These are phyloP conservation scores for Ostrea edulis DNA, from an alignment of 1,140 invertebrate species.

Conservation along the genomic window DNA sequence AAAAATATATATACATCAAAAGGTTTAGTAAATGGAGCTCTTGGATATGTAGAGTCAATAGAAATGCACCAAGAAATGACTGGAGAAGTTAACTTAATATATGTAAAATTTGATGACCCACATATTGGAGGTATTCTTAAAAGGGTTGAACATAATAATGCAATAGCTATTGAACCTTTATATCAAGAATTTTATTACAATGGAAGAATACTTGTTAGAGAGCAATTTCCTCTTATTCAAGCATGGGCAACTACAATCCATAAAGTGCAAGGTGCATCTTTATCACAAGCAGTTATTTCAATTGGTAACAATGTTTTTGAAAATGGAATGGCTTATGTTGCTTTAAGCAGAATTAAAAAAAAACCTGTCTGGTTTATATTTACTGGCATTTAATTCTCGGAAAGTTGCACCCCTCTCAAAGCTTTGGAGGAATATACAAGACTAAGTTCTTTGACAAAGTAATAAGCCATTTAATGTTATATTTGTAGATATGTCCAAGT, in stretches of 20 bases:
- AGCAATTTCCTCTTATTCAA: conserved; percentile 54
- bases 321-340: conserved; percentile 58
- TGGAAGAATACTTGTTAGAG: conserved; percentile 41
- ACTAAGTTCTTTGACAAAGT: too few relatives aligned
- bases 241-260: conserved; percentile 58
- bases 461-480: too few relatives aligned
- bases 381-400: conserved; percentile 33
- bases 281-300: conserved; percentile 44
- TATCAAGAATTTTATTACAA: conserved; percentile 41
- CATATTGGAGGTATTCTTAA: conserved; percentile 41
- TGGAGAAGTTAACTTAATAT: conserved; percentile 7
- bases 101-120: conserved; percentile 55
- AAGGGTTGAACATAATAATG: not conserved
- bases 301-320: conserved; percentile 51
- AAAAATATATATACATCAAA: conserved; percentile 5
- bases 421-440: conserved; percentile 32
- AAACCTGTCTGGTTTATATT: conserved; percentile 40
- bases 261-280: conserved; percentile 55
- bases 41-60: not conserved
- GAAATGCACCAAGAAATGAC: too few relatives aligned
- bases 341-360: conserved; percentile 50
- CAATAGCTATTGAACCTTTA: conserved; percentile 47
- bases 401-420: not conserved
- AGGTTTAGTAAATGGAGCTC: conserved; percentile 42
- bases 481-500: too few relatives aligned